A percentile compares a stretch with the other conserved stretches of the same genome.
These are phyloP conservation scores for Stomatorhinus walkeri DNA, from an alignment of 2,797 vertebrate genomes.

Conservation along the genomic window DNA sequence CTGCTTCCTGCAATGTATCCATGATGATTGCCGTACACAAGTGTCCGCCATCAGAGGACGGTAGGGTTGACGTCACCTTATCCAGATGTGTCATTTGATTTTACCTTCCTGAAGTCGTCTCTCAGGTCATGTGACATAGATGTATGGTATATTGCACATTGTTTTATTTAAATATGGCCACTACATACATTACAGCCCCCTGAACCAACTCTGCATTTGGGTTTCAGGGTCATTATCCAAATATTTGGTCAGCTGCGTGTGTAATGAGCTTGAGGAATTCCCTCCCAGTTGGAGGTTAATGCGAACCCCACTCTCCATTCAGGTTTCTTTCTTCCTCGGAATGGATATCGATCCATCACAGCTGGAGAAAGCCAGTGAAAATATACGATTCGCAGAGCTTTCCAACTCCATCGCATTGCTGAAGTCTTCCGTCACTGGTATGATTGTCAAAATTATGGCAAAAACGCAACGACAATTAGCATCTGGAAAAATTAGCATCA, in stretches of 20 bases:
- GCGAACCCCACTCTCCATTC: constrained; percentile 7
- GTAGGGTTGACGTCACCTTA: neutral
- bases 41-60: neutral
- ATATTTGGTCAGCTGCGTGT: neutral
- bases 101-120: neutral
- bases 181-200: neutral
- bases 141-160: neutral
- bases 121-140: neutral
- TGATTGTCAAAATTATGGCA: neutral
- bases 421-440: constrained; percentile 74
- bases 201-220: neutral
- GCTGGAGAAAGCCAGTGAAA: constrained; percentile 66
- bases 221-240: neutral
- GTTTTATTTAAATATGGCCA: neutral
- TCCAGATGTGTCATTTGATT: neutral
- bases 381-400: constrained; percentile 66
- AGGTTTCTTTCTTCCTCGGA: constrained; percentile 72
- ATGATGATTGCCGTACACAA: neutral
- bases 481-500: neutral
- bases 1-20: neutral
- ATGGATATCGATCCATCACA: constrained; percentile 73
- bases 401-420: constrained; percentile 64
- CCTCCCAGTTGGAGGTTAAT: neutral
- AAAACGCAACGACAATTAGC: neutral
- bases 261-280: neutral